phyloP scores from a whole-genome alignment of 2,113 vertebrate species.

The Scomber japonicus region DNA sequence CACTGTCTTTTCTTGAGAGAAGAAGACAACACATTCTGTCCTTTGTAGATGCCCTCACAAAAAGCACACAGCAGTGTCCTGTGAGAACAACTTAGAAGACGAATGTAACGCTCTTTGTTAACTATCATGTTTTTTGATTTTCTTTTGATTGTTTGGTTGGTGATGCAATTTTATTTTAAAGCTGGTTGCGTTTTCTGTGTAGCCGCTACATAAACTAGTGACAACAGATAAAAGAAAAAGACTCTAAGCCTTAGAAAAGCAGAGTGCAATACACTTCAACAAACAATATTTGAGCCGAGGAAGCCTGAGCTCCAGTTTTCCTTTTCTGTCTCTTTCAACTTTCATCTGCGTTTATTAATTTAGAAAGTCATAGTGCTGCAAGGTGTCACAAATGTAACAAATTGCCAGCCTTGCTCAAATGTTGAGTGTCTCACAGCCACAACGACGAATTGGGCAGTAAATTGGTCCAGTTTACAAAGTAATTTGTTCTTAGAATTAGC shows the following conservation, averaged over 20 bases:
- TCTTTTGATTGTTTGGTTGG: neutral
- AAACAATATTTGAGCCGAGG: slow-evolving; percentile 25
- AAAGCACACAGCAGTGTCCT: neutral
- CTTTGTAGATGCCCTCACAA: slow-evolving; percentile 21
- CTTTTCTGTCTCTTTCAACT: neutral
- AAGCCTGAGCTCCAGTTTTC: slow-evolving; percentile 20
- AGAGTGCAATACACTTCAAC: slow-evolving; percentile 11
- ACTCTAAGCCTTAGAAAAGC: slow-evolving; percentile 14
- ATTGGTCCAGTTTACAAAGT: slow-evolving; percentile 51
- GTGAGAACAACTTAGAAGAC: neutral
- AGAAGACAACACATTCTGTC: slow-evolving; percentile 47
- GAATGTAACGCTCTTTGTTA: neutral
- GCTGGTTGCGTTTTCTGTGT: slow-evolving; percentile 5
- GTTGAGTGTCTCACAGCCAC: neutral
- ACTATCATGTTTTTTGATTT: slow-evolving; percentile 4
- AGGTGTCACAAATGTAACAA: slow-evolving; percentile 20
- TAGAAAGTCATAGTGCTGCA: slow-evolving; percentile 4
- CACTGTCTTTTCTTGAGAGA: slow-evolving; percentile 52
- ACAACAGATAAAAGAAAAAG: slow-evolving; percentile 38
- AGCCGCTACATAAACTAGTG: slow-evolving; percentile 2
- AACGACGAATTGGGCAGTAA: slow-evolving; percentile 17
- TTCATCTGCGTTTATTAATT: slow-evolving; percentile 37
- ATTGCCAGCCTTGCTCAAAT: neutral
- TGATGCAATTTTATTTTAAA: neutral
- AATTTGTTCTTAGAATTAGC: slow-evolving; percentile 10